Evolutionary conservation across 2,797 vertebrate species (phyloP), one percentile per base, ranked within the genome.

Genomic region (Sorex maritimensis): DNA sequence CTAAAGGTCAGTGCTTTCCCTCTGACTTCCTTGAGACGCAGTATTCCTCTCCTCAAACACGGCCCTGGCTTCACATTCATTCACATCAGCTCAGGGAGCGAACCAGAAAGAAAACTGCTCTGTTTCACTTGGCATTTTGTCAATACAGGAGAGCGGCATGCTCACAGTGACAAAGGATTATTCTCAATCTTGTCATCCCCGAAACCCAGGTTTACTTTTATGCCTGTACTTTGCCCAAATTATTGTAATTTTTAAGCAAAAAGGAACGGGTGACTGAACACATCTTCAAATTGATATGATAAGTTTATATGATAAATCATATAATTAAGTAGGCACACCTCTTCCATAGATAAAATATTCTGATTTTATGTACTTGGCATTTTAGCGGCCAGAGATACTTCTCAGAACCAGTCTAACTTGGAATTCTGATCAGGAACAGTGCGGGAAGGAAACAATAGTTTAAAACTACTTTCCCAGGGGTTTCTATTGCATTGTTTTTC

Each of bases 1-100:
- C 88, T 81, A 96, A 96, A 96, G 95, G 95, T 93, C 86, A 94
- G 49, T 88, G 38, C 24, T 91, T 94, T 89, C 88, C 67, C 68
- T 84, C 88, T 74, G 82, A 71, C 65, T 71, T 85, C 74, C 65
- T 71, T 95, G 74, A 93, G 74, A 84, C 92, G 74, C 0, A 69
- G n/a, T 41, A 63, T 49, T 67, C 67, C 63, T 74, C 86, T 90
- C 68, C 30, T 69, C 67, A 87, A 55, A 58, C n/a, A 41, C 34
- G 4, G 17, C 11, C 26, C 23, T 74, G 46, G 14, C 52, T 89
- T 81, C 63, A 44, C 58, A 78, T 80, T 88, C 90, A 90, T 86
- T 90, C 49, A 92, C 49, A 92, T 90, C 90, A 69, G 58, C n/a
- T 74, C 65, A 23, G 5, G 13, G 30, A 83, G 72, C 46, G 17